Conservation (phyloP, 1,140 invertebrate genomes). For the Lithobius niger region DNA sequence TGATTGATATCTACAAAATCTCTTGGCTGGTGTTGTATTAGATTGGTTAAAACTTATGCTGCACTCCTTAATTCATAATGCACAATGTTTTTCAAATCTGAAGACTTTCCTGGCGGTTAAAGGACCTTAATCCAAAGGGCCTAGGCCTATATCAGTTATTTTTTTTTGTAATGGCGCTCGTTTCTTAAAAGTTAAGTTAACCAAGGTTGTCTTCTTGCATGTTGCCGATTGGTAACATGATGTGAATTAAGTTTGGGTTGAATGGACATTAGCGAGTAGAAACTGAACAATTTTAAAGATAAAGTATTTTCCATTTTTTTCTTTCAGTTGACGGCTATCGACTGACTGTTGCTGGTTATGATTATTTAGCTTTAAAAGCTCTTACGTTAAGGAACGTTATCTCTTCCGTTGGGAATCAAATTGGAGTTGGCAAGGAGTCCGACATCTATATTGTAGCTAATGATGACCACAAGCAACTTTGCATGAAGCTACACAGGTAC, state of each 20-base stretch:
- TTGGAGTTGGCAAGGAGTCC: conserved; percentile 95
- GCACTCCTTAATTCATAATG: too few relatives aligned
- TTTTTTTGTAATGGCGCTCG: too few relatives aligned
- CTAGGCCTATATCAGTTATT: too few relatives aligned
- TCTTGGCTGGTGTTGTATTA: too few relatives aligned
- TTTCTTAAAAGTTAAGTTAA: too few relatives aligned
- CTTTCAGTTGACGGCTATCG: conserved; percentile 70
- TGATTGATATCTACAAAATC: too few relatives aligned
- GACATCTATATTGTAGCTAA: conserved; percentile 31
- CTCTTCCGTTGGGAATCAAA: conserved; percentile 88
- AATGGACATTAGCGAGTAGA: conserved; percentile 8
- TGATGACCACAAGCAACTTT: conserved; percentile 41
- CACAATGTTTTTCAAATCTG: too few relatives aligned
- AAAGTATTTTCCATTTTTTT: neutral
- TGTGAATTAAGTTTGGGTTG: neutral
- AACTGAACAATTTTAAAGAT: neutral
- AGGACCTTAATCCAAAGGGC: too few relatives aligned
- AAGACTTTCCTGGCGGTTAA: too few relatives aligned
- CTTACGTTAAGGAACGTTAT: conserved; percentile 63
- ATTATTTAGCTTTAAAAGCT: conserved; percentile 88
- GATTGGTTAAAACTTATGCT: too few relatives aligned
- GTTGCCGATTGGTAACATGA: too few relatives aligned
- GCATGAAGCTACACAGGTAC: conserved; percentile 78
- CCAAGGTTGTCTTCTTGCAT: too few relatives aligned
- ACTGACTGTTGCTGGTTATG: conserved; percentile 90